A percentile compares a stretch with the other conserved stretches of the same genome.
Conservation (phyloP, 2,797 vertebrate species). For the Oreochromis grahami region DNA sequence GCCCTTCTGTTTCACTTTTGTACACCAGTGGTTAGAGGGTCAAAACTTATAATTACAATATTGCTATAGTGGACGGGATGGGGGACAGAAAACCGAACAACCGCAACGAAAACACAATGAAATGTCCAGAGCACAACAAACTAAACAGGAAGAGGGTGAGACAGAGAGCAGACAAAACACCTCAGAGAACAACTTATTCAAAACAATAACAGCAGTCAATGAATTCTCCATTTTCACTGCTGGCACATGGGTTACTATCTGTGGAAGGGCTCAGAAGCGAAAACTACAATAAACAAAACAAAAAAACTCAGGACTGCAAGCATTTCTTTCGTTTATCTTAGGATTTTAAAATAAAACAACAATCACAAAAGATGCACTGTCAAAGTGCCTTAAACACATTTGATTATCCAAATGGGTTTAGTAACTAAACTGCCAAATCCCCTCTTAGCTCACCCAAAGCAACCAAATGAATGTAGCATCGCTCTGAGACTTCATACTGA, state of each 20-base stretch:
- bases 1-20: neutral
- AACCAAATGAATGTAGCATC: neutral
- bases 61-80: neutral
- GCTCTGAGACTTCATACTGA: neutral
- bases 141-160: slow-evolving; percentile 29
- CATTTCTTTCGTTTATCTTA: neutral
- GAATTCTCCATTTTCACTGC: neutral
- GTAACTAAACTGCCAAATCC: neutral
- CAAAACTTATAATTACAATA: neutral
- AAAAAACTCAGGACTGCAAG: neutral
- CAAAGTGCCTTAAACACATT: neutral
- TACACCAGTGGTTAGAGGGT: neutral
- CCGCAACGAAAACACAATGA: neutral
- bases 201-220: neutral
- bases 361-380: neutral
- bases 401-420: neutral
- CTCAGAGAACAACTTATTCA: neutral
- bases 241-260: neutral
- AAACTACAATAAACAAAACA: neutral
- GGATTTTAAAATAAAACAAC: neutral
- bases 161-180: slow-evolving; percentile 4
- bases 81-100: neutral
- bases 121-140: neutral
- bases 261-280: neutral
- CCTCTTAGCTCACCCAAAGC: neutral